phyloP scores from a whole-genome alignment of 2,797 vertebrate species.

The Anniella stebbinsi region DNA sequence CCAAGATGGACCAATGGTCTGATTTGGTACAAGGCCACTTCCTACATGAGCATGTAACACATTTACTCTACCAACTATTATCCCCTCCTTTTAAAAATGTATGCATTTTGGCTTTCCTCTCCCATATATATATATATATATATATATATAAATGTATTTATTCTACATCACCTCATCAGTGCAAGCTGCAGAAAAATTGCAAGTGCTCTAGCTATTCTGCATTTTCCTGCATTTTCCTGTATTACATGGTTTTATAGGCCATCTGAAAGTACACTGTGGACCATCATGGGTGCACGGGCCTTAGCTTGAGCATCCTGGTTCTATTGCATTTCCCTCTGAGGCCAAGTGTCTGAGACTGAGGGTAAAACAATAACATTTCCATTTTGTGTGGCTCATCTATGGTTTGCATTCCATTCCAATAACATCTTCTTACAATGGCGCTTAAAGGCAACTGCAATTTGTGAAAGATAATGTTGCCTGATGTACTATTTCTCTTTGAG shows the following conservation, averaged over 20 bases:
- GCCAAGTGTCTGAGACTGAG: conserved; percentile 2
- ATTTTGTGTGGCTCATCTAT: background rate
- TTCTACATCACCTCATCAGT: background rate
- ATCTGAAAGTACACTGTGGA: background rate
- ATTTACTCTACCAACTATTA: background rate
- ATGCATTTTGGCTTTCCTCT: background rate
- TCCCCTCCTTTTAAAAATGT: background rate
- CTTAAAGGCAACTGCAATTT: conserved; percentile 27
- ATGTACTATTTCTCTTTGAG: conserved; percentile 12
- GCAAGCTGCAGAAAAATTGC: background rate
- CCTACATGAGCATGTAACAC: background rate
- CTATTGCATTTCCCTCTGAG: conserved; percentile 9
- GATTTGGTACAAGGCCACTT: background rate
- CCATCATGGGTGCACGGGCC: background rate
- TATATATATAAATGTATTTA: background rate
- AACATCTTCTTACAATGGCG: background rate
- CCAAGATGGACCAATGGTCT: background rate
- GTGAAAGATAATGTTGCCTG: background rate
- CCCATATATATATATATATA: background rate
- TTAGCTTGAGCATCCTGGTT: conserved; percentile 6
- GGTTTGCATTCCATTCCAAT: background rate
- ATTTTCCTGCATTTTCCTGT: background rate
- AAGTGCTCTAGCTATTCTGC: background rate
- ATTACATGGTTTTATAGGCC: background rate
- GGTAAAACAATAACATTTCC: conserved; percentile 39